Conservation (phyloP, 2,888 invertebrate species). For the Schrankia costaestrigalis region DNA sequence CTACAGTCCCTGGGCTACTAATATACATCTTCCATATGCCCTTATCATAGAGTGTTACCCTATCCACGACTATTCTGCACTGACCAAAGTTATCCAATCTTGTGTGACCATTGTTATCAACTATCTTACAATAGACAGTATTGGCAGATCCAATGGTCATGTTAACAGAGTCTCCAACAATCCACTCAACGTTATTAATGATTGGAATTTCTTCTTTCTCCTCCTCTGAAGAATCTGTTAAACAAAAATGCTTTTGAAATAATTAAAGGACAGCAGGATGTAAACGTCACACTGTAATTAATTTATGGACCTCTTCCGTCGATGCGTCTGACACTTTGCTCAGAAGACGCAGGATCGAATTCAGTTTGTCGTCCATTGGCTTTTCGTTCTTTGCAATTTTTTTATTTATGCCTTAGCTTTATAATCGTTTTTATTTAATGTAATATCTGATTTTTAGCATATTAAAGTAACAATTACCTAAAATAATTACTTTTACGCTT, state of each 20-base stretch:
- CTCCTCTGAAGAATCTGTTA: constrained; percentile 5
- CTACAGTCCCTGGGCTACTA: constrained; percentile 43
- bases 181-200: constrained; percentile 11
- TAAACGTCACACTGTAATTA: no score
- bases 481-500: constrained; percentile 40
- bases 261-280: no score
- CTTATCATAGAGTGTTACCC: constrained; percentile 38
- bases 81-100: constrained; percentile 55
- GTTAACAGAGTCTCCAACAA: constrained; percentile 36
- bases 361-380: no score
- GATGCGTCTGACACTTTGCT: no score
- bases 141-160: constrained; percentile 48
- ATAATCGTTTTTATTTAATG: no score
- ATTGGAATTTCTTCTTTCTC: no score
- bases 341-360: no score
- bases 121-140: constrained; percentile 54
- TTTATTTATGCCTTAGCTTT: no score
- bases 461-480: constrained; percentile 38
- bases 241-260: neutral
- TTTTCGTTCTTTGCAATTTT: no score
- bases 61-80: constrained; percentile 46
- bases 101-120: constrained; percentile 31
- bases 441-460: no score
- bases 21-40: constrained; percentile 53
- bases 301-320: no score